A percentile compares a stretch with the other conserved stretches of the same genome.
Evolutionary conservation across 2,797 vertebrate species (phyloP).

Genomic region (Propithecus perrieri): DNA sequence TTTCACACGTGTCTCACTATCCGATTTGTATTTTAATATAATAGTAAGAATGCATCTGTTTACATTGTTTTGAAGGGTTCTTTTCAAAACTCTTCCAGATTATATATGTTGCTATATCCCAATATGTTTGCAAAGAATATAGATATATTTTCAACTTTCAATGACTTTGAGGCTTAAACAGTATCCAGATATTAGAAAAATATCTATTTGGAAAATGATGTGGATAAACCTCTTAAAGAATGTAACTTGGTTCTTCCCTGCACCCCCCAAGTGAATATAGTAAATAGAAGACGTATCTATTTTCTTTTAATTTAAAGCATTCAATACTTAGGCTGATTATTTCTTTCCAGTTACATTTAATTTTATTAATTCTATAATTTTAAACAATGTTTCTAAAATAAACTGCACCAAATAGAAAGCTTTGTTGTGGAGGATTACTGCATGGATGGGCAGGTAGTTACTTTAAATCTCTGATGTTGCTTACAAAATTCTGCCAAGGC

Average conservation of each 20-base stretch:
- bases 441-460: neutral
- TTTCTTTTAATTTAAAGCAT: slow-evolving; percentile 32
- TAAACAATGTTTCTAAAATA: neutral
- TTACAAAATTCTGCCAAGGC: neutral
- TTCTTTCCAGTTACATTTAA: neutral
- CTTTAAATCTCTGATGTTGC: neutral
- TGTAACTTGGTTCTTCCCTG: neutral
- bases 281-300: neutral
- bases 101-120: neutral
- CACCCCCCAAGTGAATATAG: neutral
- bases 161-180: neutral
- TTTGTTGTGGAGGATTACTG: neutral
- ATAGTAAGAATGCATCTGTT: neutral
- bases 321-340: neutral
- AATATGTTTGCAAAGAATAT: neutral
- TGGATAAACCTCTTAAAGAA: neutral
- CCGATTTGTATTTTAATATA: neutral
- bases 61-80: neutral
- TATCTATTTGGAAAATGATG: neutral
- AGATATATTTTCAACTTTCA: neutral
- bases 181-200: slow-evolving; percentile 15
- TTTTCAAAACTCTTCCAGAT: neutral
- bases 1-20: neutral
- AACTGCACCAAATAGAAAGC: neutral
- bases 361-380: neutral